Base-by-base conservation (phyloP, 2,113 vertebrate genomes). In the Thamnaconus septentrionalis region DNA sequence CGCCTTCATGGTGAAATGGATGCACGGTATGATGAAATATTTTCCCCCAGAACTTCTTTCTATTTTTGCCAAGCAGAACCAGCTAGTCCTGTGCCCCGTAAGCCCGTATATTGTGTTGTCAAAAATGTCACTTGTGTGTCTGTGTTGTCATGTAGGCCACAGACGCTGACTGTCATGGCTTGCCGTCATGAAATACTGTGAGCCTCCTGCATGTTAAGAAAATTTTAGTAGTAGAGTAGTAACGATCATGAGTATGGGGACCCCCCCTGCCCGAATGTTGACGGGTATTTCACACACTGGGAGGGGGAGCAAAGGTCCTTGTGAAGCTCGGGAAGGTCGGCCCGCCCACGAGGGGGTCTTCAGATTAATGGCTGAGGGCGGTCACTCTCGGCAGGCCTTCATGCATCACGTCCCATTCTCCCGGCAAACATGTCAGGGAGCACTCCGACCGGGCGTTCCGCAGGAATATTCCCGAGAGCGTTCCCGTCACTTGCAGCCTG, bases 341-440 rank as follows among this genome's bases (percentile, higher is more conserved):
- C 72, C 67, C 9, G 18, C 69, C 52, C 64, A n/a, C 83, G 58
- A 76, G 65, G 79, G 82, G 66, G 73, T 73, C 81, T 41, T 76
- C 81, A 87, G 83, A 90, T 85, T 88, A 85, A 87, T 79, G 83
- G 78, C 76, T 60, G 39, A 65, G 63, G 75, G 80, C 61, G 55
- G 67, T 7, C 18, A 69, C 73, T 78, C 81, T 79, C 75, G 43
- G 58, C 70, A 67, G 81, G 80, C 61, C 68, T 71, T 79, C 84
- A 85, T 82, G 85, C 84, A 85, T 88, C 85, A 82, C 53, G 55
- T 78, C 73, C 79, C 79, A 57, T 79, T 85, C 6, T 77, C 66
- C 71, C 45, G 51, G 65, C 80, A 82, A 81, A 81, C 79, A 78
- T 82, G 79, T 73, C 84, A 78, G 69, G 59, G 73, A 77, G 78